Base-by-base conservation (phyloP, 2,797 vertebrate species). In the Ciconia nigra region DNA sequence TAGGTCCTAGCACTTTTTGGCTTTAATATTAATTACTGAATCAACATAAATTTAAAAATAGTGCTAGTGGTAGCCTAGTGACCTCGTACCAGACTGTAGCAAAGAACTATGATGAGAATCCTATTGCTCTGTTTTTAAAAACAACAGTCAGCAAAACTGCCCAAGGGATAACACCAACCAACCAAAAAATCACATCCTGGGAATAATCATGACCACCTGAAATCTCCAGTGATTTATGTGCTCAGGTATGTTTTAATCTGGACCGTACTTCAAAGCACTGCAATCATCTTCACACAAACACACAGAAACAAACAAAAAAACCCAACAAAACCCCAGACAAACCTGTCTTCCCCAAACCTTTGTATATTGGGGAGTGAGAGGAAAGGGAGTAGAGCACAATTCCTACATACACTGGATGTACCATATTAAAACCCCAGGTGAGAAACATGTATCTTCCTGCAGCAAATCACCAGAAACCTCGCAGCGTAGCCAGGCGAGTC, bases 11-110 rank as follows among this genome's bases (percentile, higher is more conserved):
- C 13, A 62, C 22, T 80, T 76, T 79, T 91, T 89, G 51, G 58
- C 55, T 89, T 96, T 89, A 95, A 57, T 92, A 94, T 95, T 89
- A 72, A 91, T 80, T 59, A 93, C 65, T 92, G 82, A 92, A 93
- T 93, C 59, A 96, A 87, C 72, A 81, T 69, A 37, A 73, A 47
- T 44, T 58, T 87, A 72, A 58, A 90, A 70, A 84, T 73, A 89
- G 55, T 46, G 81, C 42, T 91, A 62, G n/a, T 65, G 9, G 20
- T 62, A 66, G 88, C 61, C 82, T 72, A 74, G 91, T 67, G 51
- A 81, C 86, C 69, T 74, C 31, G 44, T 46, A 89, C 35, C 79
- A 78, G 46, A 71, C 78, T 73, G 42, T 70, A 83, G 49, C n/a
- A 63, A 81, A 59, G 12, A 73, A 79, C 66, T 67, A 69, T 13